Evolutionary conservation across 2,113 vertebrate species (phyloP), one percentile per base, ranked within the genome.

Genomic region (Pseudorectes ferrugineus): DNA sequence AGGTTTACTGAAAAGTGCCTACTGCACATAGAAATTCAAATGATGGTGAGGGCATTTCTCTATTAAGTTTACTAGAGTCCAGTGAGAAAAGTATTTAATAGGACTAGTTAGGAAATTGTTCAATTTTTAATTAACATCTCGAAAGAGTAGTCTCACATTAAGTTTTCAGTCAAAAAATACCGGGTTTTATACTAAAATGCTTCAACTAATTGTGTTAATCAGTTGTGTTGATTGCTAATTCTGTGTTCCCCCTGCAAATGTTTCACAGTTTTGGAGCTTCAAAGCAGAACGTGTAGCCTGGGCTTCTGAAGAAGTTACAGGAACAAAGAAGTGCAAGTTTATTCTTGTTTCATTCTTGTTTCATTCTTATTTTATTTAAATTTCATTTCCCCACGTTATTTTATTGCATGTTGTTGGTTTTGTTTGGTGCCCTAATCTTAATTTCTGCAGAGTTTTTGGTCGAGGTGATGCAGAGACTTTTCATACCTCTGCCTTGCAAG

Each of bases 391-490:
- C 35, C 55, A 20, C 20, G 8, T 31, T 48, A 38, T 52, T 66
- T 51, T 11, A 3, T 16, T 26, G 22, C 15, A 14, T 10, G 4
- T 2, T 19, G 17, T 3, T 84, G 33, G 14, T 29, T 82, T 22
- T 72, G 9, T 59, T 85, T 68, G 19, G 33, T 33, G 49, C 9
- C 12, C 7, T 33, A 25, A 33, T 33, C 31, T 83, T 26, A 10
- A 59, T 71, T 82, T 68, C 49, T 82, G 51, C 36, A 81, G 36
- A 2, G 1, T 24, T 92, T 84, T 57, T 65, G 20, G 36, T 4
- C 7, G 7, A 29, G 11, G 15, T 1, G 24, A 8, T 62, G 21
- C 15, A 13, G 61, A 65, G 17, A 2, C 0, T 28, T 72, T 58
- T 49, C 26, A 14, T 21, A 7, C 9, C 4, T 26, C 14, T n/a